These are phyloP conservation scores for Axis porcinus DNA, from an alignment of 2,113 vertebrate species.

Conservation along the genomic window DNA sequence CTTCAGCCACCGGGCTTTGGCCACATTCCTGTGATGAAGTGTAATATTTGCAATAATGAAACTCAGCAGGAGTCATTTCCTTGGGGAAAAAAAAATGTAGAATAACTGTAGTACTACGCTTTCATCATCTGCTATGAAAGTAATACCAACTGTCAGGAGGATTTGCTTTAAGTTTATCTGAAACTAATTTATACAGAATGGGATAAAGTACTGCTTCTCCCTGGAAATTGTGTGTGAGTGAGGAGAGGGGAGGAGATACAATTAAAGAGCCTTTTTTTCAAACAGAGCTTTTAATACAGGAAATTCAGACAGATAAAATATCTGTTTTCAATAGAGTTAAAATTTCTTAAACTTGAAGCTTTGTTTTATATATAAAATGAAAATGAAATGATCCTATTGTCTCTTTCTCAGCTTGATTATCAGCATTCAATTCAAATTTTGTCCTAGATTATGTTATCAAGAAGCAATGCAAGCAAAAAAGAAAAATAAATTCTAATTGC, in stretches of 20 bases:
- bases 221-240: not conserved
- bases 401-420: not conserved
- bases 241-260: no score
- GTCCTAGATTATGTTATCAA: not conserved
- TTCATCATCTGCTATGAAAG: slow-evolving; percentile 28
- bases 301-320: not conserved
- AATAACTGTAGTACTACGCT: not conserved
- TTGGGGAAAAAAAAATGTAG: not conserved
- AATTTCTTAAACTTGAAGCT: not conserved
- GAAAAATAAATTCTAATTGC: not conserved
- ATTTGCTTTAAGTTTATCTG: slow-evolving; percentile 11
- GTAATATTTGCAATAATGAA: not conserved
- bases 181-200: not conserved
- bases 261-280: not conserved
- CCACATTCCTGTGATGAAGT: not conserved
- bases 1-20: not conserved
- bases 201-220: not conserved
- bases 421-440: not conserved
- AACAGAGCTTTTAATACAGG: not conserved
- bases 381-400: not conserved
- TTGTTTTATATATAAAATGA: not conserved
- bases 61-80: not conserved
- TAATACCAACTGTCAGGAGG: not conserved
- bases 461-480: not conserved
- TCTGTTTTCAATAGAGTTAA: not conserved